These are phyloP conservation scores for Nebria ingens DNA, from an alignment of 1,140 invertebrate species.

Conservation along the genomic window DNA sequence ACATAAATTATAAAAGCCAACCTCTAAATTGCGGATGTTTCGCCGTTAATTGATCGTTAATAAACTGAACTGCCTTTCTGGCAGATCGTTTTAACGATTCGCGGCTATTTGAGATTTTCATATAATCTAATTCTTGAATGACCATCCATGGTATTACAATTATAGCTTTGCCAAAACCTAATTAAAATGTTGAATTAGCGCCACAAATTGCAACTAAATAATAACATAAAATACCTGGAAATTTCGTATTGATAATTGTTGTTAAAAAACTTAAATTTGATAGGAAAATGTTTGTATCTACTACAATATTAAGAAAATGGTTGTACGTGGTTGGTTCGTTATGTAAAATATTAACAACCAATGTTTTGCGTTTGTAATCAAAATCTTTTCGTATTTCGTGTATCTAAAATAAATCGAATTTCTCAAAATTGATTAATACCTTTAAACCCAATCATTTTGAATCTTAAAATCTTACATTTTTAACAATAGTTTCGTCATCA, in stretches of 20 bases:
- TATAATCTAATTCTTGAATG: constrained; percentile 3
- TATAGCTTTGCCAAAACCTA: not conserved
- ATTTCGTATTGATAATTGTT: not conserved
- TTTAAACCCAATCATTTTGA: not conserved
- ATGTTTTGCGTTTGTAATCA: not conserved
- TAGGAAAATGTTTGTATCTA: not conserved
- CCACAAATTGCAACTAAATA: not conserved
- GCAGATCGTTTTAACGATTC: not conserved
- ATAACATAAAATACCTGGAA: not conserved
- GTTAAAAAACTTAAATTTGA: not conserved
- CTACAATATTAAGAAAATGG: not conserved
- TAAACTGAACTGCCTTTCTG: not conserved
- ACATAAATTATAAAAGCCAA: not conserved
- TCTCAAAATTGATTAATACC: not conserved
- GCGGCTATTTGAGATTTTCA: not conserved
- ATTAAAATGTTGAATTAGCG: not conserved
- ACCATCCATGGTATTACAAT: not conserved
- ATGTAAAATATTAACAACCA: not conserved
- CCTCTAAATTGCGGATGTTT: constrained; percentile 1
- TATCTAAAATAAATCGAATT: not conserved
- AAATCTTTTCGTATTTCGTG: not conserved
- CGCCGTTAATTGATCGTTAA: not conserved
- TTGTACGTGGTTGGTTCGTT: not conserved
- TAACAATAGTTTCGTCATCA: not conserved
- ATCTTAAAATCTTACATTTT: not conserved